These are phyloP conservation scores for Metacarcinus magister DNA, from an alignment of 2,888 invertebrate genomes.

Conservation along the genomic window DNA sequence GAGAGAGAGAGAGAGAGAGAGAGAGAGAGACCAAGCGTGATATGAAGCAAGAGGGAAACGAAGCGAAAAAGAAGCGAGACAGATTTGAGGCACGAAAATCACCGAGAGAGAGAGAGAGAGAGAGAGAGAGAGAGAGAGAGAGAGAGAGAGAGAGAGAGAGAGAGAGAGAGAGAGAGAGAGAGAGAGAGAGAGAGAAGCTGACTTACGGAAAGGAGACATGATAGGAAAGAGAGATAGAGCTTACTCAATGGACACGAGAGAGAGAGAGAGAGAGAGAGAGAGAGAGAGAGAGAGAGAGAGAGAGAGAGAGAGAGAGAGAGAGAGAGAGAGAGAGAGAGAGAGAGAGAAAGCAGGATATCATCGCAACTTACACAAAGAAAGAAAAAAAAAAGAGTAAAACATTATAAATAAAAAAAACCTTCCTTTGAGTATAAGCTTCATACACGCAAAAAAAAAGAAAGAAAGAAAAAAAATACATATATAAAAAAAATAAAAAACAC, in stretches of 20 bases:
- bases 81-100: no score
- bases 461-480: neutral
- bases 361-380: neutral
- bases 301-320: conserved; percentile 38
- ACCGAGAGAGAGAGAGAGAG: conserved; percentile 52
- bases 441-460: neutral
- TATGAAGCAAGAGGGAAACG: neutral
- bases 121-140: conserved; percentile 53
- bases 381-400: no score
- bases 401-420: no score
- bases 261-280: no score
- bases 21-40: neutral
- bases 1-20: conserved; percentile 57
- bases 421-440: neutral
- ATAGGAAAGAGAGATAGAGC: no score
- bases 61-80: no score
- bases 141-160: conserved; percentile 53
- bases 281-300: no score
- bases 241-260: no score
- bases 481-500: neutral
- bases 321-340: neutral
- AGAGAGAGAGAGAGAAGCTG: no score
- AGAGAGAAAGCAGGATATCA: neutral
- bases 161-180: conserved; percentile 53
- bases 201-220: no score